phyloP scores from a whole-genome alignment of 1,140 invertebrate genomes.

The Trichonephila clavipes region DNA sequence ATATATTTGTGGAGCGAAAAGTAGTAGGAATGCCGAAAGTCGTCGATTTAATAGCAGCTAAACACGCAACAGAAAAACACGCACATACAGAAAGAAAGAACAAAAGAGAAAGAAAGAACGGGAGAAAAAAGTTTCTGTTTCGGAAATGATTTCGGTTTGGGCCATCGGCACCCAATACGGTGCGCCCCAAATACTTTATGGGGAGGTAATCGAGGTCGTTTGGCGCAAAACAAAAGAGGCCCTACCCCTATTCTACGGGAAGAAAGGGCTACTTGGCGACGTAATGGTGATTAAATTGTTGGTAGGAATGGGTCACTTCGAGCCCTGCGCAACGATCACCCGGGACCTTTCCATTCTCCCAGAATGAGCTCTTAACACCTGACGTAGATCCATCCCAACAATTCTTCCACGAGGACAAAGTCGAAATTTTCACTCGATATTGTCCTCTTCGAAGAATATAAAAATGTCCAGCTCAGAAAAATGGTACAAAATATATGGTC shows the following conservation, averaged over 20 bases:
- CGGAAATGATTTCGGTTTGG: background rate
- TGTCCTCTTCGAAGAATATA: background rate
- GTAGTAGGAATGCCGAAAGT: background rate
- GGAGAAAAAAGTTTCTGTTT: background rate
- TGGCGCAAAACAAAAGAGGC: background rate
- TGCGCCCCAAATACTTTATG: constrained; percentile 26
- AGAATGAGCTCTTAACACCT: constrained; percentile 17
- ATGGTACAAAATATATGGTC: too few relatives aligned
- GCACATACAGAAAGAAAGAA: background rate
- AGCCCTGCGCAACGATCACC: background rate
- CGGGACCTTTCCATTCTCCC: background rate
- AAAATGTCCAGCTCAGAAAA: background rate
- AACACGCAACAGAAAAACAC: background rate
- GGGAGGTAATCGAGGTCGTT: background rate
- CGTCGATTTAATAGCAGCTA: background rate
- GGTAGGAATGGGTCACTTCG: constrained; percentile 46
- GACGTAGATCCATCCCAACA: background rate
- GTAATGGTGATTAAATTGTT: constrained; percentile 69
- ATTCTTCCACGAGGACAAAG: background rate
- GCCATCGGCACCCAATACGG: constrained; percentile 40
- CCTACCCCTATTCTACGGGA: constrained; percentile 2
- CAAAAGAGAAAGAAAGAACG: background rate
- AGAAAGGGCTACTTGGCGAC: constrained; percentile 52
- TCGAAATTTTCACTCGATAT: background rate
- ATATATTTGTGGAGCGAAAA: background rate